Evolutionary conservation across 2,888 invertebrate genomes (phyloP).

Genomic region (Dermolepida albohirtum): DNA sequence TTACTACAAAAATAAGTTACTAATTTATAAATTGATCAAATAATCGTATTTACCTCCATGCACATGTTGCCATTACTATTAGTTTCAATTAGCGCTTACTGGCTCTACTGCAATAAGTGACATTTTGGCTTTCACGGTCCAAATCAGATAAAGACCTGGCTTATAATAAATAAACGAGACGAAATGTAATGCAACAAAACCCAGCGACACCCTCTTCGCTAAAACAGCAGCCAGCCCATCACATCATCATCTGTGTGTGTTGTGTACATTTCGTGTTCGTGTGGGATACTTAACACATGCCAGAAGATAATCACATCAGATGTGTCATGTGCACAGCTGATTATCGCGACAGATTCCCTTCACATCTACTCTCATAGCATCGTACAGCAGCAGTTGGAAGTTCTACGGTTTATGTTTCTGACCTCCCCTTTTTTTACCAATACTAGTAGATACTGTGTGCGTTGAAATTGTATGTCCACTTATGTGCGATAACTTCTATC

Average conservation of each 20-base stretch:
- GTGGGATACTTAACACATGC: slow-evolving; percentile 53
- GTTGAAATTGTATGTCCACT: slow-evolving; percentile 29
- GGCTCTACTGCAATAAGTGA: slow-evolving; percentile 16
- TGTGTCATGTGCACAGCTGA: slow-evolving; percentile 59
- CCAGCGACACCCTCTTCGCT: slow-evolving; percentile 16
- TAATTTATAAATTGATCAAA: background rate
- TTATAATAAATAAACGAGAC: slow-evolving; percentile 25
- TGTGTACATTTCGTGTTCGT: slow-evolving; percentile 45
- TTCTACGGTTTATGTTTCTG: slow-evolving; percentile 35
- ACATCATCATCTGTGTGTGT: slow-evolving; percentile 15
- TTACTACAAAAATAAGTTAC: slow-evolving; percentile 2
- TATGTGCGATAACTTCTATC: slow-evolving; percentile 26
- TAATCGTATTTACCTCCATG: background rate
- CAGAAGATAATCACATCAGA: slow-evolving; percentile 59
- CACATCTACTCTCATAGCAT: background rate
- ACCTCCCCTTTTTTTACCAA: slow-evolving; percentile 18
- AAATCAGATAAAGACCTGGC: slow-evolving; percentile 41
- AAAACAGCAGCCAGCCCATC: slow-evolving; percentile 28
- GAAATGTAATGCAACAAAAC: slow-evolving; percentile 6
- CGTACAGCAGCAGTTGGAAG: slow-evolving; percentile 12
- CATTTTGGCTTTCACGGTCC: slow-evolving; percentile 27
- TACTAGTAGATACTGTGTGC: background rate
- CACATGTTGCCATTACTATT: slow-evolving; percentile 21
- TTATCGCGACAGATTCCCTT: slow-evolving; percentile 46
- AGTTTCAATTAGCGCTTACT: slow-evolving; percentile 31